Evolutionary conservation across 2,113 vertebrate genomes (phyloP), one percentile per base, ranked within the genome.

Genomic region (Aleadryas rufinucha): DNA sequence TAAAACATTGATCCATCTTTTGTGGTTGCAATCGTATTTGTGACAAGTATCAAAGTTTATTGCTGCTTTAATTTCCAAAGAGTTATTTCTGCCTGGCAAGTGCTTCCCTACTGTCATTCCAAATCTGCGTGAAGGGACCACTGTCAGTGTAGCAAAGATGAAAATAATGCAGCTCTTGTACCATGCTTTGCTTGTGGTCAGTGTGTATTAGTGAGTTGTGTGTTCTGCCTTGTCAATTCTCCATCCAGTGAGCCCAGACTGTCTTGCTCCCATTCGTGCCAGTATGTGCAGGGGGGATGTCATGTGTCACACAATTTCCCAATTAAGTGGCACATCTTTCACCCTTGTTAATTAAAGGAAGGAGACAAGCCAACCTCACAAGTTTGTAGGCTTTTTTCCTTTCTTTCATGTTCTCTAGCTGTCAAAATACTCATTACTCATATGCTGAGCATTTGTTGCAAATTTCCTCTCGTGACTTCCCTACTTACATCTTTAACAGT

Each of bases 111-210:
- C 6, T 79, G 35, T 41, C 57, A 80, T 52, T 83, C 27, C 31
- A 56, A 93, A 42, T 52, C n/a, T 33, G 41, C 0, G 0, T 33
- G 27, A 79, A 18, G 26, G 53, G 3, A 61, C 4, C 8, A 0
- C 47, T 60, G 42, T 35, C 45, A 37, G 6, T 33, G 35, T 4
- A 27, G 16, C 33, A 59, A 17, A 39, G 68, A 54, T 24, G 11
- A 79, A 64, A 63, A 30, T 9, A 59, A 17, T 28, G 9, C 4
- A 11, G 13, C 1, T 79, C 44, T 71, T 44, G 21, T 31, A 9
- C 11, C 8, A 10, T 16, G 6, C 9, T 63, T 84, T 64, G 17
- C 54, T 17, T 39, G 18, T 76, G 21, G 26, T 28, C 35, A 35
- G 7, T 17, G 35, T 42, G 7, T 11, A 7, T 70, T 64, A 64